Evolutionary conservation across 2,797 vertebrate genomes (phyloP), one percentile per base, ranked within the genome.

Genomic region (Botia kubotai): DNA sequence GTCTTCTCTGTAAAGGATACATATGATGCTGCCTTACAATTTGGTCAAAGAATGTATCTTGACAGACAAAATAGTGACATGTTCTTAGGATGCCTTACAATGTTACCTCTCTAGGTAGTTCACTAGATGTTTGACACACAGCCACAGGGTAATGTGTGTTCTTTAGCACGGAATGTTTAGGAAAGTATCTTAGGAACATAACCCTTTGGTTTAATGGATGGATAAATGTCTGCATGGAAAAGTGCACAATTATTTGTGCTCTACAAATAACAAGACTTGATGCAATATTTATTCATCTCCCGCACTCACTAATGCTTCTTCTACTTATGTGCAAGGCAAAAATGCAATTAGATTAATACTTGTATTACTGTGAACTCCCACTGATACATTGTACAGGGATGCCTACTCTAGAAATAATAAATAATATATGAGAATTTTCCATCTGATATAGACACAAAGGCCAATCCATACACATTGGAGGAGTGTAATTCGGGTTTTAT

Each of bases 181-280:
- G 16, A 33, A 33, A 17, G 50, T 57, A 77, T 65, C 77, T 79
- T 75, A 80, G 39, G 53, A 82, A 80, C 79, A 50, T 57, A 75
- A 82, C 36, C 55, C 70, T 57, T 80, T 55, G 87, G 86, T 92
- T 92, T 92, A 92, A 93, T 92, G 91, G 91, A 89, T 86, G 72
- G 50, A 91, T 94, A 93, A 93, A 93, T 92, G 92, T 92, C 92
- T 91, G 90, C 90, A 92, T 93, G 91, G 91, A 94, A 95, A 96
- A 96, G 94, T 95, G 93, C 94, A 93, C 92, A 93, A 95, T 96
- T 96, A 96, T 93, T 94, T 93, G 89, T 91, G 92, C 93, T 93
- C 92, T 89, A 89, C 86, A 88, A 92, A 91, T 91, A 95, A 95
- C 93, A 95, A 92, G 93, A 93, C 91, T 91, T 90, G 90, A 95